Base-by-base conservation (phyloP, 2,113 vertebrate genomes). In the Riparia riparia region DNA sequence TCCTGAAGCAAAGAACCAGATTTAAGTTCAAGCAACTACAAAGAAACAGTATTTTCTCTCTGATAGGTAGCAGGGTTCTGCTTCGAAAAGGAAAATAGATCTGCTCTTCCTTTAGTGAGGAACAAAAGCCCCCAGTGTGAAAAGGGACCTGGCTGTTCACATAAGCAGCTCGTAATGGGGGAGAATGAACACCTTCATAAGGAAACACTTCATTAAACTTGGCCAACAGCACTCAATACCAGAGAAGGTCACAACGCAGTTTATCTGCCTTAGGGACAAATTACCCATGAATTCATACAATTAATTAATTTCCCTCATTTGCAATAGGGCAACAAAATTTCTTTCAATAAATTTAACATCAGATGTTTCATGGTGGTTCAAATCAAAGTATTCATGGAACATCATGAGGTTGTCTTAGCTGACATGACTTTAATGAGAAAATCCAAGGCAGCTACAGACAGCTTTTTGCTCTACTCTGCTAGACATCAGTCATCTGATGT, bases 211-310 rank as follows among this genome's bases (percentile, higher is more conserved):
- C n/a, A 32, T 4, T 25, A 10, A 49, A 86, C 28, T 8, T 54
- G 37, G 24, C 34, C 66, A 72, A 17, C 1, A 80, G 41, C 25
- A 53, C 11, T 18, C 2, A 0, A 7, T 5, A 63, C 6, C 29
- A 83, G 22, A 16, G 7, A 49, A 22, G 19, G 44, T 44, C 49
- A 81, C 54, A 76, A 37, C 0, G 7, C 44, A 8, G 22, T 9
- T 54, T 25, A 73, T 41, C 28, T 1, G 3, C 34, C 42, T n/a
- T 28, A 74, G 41, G 42, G 50, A 85, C 20, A 20, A 56, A 24
- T 31, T 42, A 49, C 9, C n/a, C 70, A 20, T 7, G 4, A 70
- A 69, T 39, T 66, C 4, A 54, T 9, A 18, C 4, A 14, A 61
- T 22, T 15, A 56, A 50, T 25, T 42, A 0, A 42, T 53, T 57